Percentiles rank a stretch among this genome's conserved stretches.
These are phyloP conservation scores for Thinocorus orbignyianus DNA, from an alignment of 2,113 vertebrate species.

Conservation along the genomic window DNA sequence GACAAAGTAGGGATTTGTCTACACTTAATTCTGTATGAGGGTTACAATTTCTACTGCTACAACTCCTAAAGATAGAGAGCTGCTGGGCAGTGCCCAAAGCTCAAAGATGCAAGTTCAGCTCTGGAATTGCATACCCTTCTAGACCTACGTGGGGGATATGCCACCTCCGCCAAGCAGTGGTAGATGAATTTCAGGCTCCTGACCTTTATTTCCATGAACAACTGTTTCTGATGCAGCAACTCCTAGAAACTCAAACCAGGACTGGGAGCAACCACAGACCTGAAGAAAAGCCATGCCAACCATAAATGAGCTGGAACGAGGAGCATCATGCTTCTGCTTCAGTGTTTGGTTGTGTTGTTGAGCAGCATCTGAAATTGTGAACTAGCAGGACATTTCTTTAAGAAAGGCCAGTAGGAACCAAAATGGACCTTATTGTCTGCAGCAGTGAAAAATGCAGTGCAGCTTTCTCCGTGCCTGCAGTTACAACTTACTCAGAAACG, in stretches of 20 bases:
- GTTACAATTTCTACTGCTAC: not conserved
- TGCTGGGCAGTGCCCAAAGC: not conserved
- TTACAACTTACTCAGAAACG: not conserved
- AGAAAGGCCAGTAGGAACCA: not conserved
- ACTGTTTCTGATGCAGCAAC: not conserved
- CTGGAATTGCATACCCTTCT: not conserved
- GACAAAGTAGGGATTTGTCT: not conserved
- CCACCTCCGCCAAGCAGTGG: accelerated
- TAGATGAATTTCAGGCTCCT: not conserved
- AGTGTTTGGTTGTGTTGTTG: not conserved
- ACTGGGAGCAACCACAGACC: not conserved
- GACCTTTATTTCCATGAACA: not conserved
- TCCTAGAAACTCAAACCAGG: not conserved
- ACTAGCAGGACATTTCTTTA: not conserved
- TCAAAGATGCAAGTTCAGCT: not conserved
- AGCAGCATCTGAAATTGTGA: not conserved
- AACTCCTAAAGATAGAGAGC: not conserved
- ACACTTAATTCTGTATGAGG: not conserved
- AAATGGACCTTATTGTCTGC: not conserved
- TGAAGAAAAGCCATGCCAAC: not conserved
- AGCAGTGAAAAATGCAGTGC: not conserved
- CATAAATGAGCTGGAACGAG: not conserved
- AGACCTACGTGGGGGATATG: not conserved
- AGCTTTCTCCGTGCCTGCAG: not conserved
- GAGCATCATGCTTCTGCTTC: not conserved